Conservation (phyloP, 2,888 invertebrate species). For the Cephus spinipes region DNA sequence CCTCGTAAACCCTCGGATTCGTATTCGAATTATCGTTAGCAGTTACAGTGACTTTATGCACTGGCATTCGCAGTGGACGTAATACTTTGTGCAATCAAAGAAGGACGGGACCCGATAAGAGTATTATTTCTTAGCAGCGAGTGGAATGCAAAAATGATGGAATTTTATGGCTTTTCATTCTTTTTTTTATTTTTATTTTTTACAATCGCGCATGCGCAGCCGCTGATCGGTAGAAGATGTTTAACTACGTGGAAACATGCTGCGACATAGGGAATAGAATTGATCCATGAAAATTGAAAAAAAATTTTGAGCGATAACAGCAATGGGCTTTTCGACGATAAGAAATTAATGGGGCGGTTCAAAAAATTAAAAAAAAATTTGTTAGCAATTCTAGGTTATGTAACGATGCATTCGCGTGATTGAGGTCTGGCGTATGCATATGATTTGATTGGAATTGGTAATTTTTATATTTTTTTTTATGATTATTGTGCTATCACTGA, state of each 20-base stretch:
- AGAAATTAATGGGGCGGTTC: not conserved
- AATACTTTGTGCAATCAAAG: not conserved
- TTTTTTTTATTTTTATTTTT: not conserved
- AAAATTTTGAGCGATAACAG: not conserved
- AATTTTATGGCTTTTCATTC: not conserved
- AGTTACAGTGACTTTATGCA: not conserved
- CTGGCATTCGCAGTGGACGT: not conserved
- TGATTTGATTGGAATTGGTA: not conserved
- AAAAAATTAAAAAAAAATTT: too few relatives aligned
- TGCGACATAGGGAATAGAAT: not conserved
- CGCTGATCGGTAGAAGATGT: not conserved
- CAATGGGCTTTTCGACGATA: not conserved
- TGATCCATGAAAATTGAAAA: not conserved
- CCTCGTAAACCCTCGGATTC: conserved; percentile 45
- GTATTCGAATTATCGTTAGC: not conserved
- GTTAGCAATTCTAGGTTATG: not conserved
- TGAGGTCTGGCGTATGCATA: not conserved
- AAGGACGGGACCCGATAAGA: not conserved
- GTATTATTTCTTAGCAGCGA: not conserved
- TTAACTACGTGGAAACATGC: not conserved
- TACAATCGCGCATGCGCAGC: not conserved
- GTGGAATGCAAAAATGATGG: not conserved
- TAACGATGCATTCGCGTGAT: not conserved
- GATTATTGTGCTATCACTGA: not conserved
- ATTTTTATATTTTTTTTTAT: not conserved